Percentiles rank a stretch among this genome's conserved stretches.
These are phyloP conservation scores for Vulpes vulpes DNA, from an alignment of 2,113 vertebrate species.

Conservation along the genomic window DNA sequence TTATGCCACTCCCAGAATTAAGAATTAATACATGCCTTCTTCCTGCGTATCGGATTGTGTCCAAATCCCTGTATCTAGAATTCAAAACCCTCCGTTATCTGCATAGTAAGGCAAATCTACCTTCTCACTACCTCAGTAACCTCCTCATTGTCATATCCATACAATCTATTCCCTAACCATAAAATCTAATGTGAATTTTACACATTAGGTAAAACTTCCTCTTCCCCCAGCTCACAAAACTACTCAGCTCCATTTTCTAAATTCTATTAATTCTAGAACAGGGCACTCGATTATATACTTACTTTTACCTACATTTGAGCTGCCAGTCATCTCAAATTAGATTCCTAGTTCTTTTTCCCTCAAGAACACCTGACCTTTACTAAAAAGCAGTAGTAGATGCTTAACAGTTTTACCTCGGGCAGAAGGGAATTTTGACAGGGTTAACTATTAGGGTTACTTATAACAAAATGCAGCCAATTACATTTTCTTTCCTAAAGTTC, in stretches of 20 bases:
- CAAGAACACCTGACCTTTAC: constrained; percentile 30
- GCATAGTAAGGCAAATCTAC: not conserved
- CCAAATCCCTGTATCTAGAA: constrained; percentile 27
- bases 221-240: not conserved
- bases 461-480: constrained; percentile 26
- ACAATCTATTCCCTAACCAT: not conserved
- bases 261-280: constrained; percentile 15
- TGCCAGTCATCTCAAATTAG: constrained; percentile 27
- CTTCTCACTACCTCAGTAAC: not conserved
- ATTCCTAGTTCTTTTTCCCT: not conserved
- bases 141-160: not conserved
- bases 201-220: not conserved
- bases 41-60: not conserved
- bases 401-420: not conserved
- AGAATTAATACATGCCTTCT: not conserved
- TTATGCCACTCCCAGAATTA: not conserved
- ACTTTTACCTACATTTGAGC: constrained; percentile 60
- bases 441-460: not conserved
- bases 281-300: constrained; percentile 33
- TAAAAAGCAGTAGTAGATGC: not conserved
- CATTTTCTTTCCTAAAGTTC: constrained; percentile 32
- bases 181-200: not conserved
- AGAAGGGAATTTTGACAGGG: not conserved
- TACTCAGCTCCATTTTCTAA: constrained; percentile 6
- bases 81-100: not conserved